Evolutionary conservation across 2,113 vertebrate species (phyloP), one percentile per base, ranked within the genome.

Genomic region (Bufo bufo): DNA sequence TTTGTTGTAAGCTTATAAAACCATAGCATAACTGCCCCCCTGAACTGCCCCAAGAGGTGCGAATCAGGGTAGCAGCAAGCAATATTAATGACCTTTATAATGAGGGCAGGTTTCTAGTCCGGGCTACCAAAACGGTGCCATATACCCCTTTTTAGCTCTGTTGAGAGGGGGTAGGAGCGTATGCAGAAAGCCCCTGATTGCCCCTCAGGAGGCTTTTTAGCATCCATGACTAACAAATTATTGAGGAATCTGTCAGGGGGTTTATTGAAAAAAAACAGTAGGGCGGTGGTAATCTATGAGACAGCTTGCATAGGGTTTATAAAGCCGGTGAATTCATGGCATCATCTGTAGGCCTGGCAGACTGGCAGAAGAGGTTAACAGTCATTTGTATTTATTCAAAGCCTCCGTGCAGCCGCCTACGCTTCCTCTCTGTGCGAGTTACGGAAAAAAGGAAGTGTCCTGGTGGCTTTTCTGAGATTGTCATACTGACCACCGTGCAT

Each of bases 381-480:
- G 23, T 82, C 16, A 87, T 82, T 82, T 82, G 86, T 87, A 74
- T 87, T 91, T 19, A 93, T 86, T 23, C 20, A 89, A 85, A 65
- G 6, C 89, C 69, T 77, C 63, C 77, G 14, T 82, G 45, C 87
- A 83, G 71, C 69, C 80, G 81, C 87, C 87, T 88, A 88, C 87
- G 87, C 80, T 88, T 88, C 87, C 87, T 88, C 87, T 88, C 87
- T 88, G 20, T 43, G 87, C 87, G 82, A 77, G 86, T 58, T 72
- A 61, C 33, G 77, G 63, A 82, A 83, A 81, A 77, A 74, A 84
- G 87, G 87, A 88, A 88, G 87, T 84, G 80, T 88, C 69, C 80
- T 77, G 71, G 56, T 88, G 71, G 59, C 80, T 75, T 77, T 72
- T 82, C 52, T 84, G 61, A 82, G 78, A 54, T 23, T 81, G 78